Evolutionary conservation across 2,113 vertebrate genomes (phyloP), one percentile per base, ranked within the genome.

Genomic region (Istiophorus platypterus): DNA sequence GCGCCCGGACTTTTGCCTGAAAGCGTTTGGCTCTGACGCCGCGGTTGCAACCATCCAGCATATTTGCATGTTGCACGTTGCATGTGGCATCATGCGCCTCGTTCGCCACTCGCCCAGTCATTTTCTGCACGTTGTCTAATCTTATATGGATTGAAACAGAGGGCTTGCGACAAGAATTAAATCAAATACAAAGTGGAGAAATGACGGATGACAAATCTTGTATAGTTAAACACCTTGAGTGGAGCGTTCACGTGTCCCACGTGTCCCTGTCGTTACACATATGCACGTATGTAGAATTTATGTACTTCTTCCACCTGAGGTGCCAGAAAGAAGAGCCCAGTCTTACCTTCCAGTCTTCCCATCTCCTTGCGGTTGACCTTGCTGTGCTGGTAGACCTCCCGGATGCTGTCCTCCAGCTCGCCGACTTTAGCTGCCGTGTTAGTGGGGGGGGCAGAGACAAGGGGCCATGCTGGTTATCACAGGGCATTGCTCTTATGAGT

Each of bases 291-390:
- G n/a, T n/a, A n/a, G n/a, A n/a, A n/a, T n/a, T n/a, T n/a, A n/a
- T n/a, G n/a, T n/a, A n/a, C n/a, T n/a, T n/a, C n/a, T n/a, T n/a
- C n/a, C 47, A 49, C 17, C 2, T 54, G 13, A 5, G 63, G 2
- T 22, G 65, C 12, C 39, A 24, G 22, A 24, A 17, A 27, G 22
- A 24, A 37, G 8, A 65, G 13, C 8, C 31, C 15, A 15, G 41
- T 51, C 1, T 2, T 67, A 92, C 97, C 97, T 91, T 97, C 96
- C 37, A 98, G 93, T 67, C 95, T 91, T 76, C 97, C 97, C 0
- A 94, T 94, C 88, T 96, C 95, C 59, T 95, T 97, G 76, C 96
- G 96, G 41, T 96, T 95, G 75, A 94, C 94, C 61, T 85, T 93
- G 92, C 95, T 96, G 87, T 95, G 91, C 52, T 94, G 95, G 9